These are phyloP conservation scores for Sarcoramphus papa DNA, from an alignment of 2,797 vertebrate genomes.

Conservation along the genomic window DNA sequence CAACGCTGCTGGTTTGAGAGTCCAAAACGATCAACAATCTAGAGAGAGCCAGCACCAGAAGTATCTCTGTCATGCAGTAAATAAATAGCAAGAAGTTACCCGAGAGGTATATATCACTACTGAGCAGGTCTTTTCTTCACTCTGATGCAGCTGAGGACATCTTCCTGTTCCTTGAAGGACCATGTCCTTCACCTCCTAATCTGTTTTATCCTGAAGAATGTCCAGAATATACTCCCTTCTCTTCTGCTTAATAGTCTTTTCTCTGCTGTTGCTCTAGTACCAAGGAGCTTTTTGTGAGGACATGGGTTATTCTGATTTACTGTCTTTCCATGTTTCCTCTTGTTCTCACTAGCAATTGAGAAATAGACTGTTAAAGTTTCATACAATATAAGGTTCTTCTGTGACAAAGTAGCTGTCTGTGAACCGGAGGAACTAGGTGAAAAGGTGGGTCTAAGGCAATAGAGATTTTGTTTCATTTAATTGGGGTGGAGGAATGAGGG, in stretches of 20 bases:
- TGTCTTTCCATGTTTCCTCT: not conserved
- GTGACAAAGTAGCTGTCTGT: not conserved
- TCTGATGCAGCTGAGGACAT: not conserved
- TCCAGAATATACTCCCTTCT: not conserved
- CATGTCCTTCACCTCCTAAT: not conserved
- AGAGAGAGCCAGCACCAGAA: not conserved
- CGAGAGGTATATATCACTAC: not conserved
- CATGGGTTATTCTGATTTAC: not conserved
- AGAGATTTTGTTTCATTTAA: conserved; percentile 11
- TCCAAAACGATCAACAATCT: not conserved
- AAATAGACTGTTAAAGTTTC: not conserved
- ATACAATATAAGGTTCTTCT: not conserved
- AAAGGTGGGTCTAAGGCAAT: not conserved
- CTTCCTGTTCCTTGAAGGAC: not conserved
- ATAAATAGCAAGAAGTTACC: not conserved
- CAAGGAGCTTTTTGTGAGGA: not conserved
- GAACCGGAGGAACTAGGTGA: not conserved
- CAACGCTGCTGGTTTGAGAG: not conserved
- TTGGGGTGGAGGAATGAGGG: not conserved
- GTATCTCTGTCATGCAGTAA: not conserved
- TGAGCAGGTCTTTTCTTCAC: not conserved
- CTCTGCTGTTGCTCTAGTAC: not conserved
- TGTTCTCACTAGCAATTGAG: not conserved
- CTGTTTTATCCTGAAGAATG: not conserved
- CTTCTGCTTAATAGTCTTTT: not conserved